A percentile compares a stretch with the other conserved stretches of the same genome.
phyloP scores from a whole-genome alignment of 2,888 invertebrate genomes.

The Junonia oenone region DNA sequence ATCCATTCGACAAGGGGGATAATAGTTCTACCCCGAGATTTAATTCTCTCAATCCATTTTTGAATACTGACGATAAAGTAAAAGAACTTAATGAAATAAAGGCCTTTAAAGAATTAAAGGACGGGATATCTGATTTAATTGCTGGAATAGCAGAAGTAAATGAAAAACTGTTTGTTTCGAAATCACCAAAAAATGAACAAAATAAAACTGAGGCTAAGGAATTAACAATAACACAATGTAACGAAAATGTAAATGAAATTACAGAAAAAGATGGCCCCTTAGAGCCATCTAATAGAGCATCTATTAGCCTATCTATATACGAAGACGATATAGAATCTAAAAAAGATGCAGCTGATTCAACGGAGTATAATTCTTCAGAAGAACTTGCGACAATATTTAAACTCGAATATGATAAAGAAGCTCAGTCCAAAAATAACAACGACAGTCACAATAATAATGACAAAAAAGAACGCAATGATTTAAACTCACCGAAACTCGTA shows the following conservation, averaged over 20 bases:
- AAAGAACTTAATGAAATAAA: slow-evolving; percentile 69
- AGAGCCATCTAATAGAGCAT: slow-evolving; percentile 52
- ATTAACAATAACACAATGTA: slow-evolving; percentile 53
- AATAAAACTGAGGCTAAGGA: slow-evolving; percentile 25
- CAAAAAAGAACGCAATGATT: slow-evolving; percentile 50
- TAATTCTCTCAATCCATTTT: slow-evolving; percentile 62
- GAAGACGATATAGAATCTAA: slow-evolving; percentile 65
- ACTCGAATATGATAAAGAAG: slow-evolving; percentile 45
- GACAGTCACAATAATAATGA: slow-evolving; percentile 42
- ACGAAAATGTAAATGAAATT: slow-evolving; percentile 53
- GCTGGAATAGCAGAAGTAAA: slow-evolving; percentile 74
- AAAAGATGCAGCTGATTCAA: slow-evolving; percentile 63
- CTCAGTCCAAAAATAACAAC: slow-evolving; percentile 27
- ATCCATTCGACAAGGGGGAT: slow-evolving; percentile 29
- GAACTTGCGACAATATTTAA: slow-evolving; percentile 83
- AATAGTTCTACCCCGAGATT: slow-evolving; percentile 38
- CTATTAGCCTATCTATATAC: slow-evolving; percentile 64
- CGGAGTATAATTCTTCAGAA: slow-evolving; percentile 83
- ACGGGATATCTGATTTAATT: slow-evolving; percentile 72
- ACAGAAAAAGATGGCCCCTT: slow-evolving; percentile 43
- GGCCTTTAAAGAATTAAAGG: slow-evolving; percentile 72
- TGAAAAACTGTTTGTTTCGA: slow-evolving; percentile 62
- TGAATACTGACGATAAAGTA: slow-evolving; percentile 56
- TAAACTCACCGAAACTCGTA: slow-evolving; percentile 72
- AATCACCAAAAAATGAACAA: slow-evolving; percentile 38